phyloP scores from a whole-genome alignment of 2,797 vertebrate species.

The Malurus leucopterus region DNA sequence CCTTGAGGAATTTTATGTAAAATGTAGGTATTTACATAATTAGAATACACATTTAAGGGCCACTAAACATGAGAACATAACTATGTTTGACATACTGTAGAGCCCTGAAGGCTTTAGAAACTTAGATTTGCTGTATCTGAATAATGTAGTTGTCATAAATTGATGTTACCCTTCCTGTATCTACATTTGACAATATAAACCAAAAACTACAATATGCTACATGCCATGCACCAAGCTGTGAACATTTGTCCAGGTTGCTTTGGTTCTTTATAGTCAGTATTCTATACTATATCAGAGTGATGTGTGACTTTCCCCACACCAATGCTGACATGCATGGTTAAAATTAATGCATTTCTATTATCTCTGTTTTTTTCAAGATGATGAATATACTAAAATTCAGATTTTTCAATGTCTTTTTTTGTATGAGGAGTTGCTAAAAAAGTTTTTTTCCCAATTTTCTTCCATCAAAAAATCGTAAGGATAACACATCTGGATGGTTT shows the following conservation, averaged over 20 bases:
- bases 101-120: slow-evolving; percentile 51
- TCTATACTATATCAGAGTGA: neutral
- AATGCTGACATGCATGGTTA: neutral
- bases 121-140: slow-evolving; percentile 42
- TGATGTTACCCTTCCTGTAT: slow-evolving; percentile 17
- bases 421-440: neutral
- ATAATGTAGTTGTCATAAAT: slow-evolving; percentile 45
- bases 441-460: accelerated
- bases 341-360: neutral
- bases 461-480: neutral
- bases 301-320: neutral
- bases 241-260: neutral
- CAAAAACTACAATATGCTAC: slow-evolving; percentile 11
- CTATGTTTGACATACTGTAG: slow-evolving; percentile 35
- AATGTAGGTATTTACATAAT: slow-evolving; percentile 54
- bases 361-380: neutral
- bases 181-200: neutral
- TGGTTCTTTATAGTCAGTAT: neutral
- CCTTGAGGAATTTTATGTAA: slow-evolving; percentile 36
- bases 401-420: neutral
- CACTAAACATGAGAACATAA: slow-evolving; percentile 20
- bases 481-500: neutral
- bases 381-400: neutral
- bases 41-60: slow-evolving; percentile 33
- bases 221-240: neutral